phyloP scores from a whole-genome alignment of 2,113 vertebrate species.

The Sterrhoptilus dennistouni region DNA sequence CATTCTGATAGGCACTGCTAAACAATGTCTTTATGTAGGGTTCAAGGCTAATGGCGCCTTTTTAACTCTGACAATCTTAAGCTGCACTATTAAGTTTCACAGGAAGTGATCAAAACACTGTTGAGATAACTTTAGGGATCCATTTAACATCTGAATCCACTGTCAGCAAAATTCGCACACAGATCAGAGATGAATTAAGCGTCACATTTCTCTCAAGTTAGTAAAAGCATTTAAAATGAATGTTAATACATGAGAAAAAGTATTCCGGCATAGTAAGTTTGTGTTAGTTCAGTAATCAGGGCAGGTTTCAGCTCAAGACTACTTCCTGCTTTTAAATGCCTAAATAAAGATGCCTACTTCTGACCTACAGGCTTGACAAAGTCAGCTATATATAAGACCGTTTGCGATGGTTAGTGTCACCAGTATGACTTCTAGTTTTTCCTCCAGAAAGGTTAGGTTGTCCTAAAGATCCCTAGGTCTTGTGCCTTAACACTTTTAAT shows the following conservation, averaged over 20 bases:
- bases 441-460: not conserved
- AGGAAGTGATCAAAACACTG: not conserved
- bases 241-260: not conserved
- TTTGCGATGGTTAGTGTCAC: not conserved
- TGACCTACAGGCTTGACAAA: not conserved
- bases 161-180: not conserved
- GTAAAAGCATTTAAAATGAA: not conserved
- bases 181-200: not conserved
- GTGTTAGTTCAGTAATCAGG: not conserved
- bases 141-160: not conserved
- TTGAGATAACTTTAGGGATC: not conserved
- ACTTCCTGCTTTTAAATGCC: not conserved
- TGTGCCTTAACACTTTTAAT: not conserved
- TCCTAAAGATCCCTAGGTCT: not conserved
- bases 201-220: not conserved
- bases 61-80: not conserved
- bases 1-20: not conserved
- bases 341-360: not conserved
- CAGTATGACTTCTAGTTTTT: not conserved
- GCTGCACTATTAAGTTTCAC: not conserved
- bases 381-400: not conserved
- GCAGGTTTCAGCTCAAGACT: not conserved
- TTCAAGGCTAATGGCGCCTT: not conserved
- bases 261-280: not conserved
- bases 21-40: not conserved